Evolutionary conservation across 2,888 invertebrate genomes (phyloP).

Genomic region (Agonum fuliginosum): DNA sequence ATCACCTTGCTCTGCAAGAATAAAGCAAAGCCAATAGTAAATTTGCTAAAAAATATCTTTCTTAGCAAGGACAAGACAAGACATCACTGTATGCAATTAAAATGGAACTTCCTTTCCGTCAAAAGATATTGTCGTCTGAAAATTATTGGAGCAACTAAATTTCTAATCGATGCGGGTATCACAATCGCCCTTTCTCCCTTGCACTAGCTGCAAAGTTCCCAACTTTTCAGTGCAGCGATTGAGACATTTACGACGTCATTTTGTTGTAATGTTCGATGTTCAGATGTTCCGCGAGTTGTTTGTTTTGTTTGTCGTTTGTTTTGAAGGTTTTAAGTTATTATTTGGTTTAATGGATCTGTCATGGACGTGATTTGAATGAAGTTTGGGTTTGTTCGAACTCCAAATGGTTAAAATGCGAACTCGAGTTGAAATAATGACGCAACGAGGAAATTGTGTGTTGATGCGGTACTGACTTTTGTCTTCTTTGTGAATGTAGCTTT

Average conservation of each 20-base stretch:
- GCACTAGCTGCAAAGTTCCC: constrained; percentile 7
- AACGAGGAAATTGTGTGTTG: constrained; percentile 3
- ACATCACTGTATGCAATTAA: too few relatives aligned
- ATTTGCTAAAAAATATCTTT: too few relatives aligned
- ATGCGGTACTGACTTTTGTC: too few relatives aligned
- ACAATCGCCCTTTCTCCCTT: not conserved
- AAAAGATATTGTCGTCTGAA: too few relatives aligned
- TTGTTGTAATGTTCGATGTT: constrained; percentile 19
- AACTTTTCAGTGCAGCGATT: constrained; percentile 20
- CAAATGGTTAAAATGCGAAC: constrained; percentile 17
- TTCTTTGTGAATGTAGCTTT: not conserved
- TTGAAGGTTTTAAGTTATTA: constrained; percentile 23
- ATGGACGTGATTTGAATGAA: constrained; percentile 29
- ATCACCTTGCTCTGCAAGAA: too few relatives aligned
- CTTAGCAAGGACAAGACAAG: too few relatives aligned
- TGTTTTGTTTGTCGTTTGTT: constrained; percentile 24
- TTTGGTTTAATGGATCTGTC: constrained; percentile 38
- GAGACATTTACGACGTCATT: not conserved
- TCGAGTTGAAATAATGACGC: not conserved
- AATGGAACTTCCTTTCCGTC: too few relatives aligned
- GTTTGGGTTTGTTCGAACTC: constrained; percentile 5
- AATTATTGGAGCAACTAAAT: too few relatives aligned
- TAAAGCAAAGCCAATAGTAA: too few relatives aligned
- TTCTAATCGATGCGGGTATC: too few relatives aligned
- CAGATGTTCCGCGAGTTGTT: not conserved